phyloP scores from a whole-genome alignment of 2,797 vertebrate species.

The Tauraco hartlaubi region DNA sequence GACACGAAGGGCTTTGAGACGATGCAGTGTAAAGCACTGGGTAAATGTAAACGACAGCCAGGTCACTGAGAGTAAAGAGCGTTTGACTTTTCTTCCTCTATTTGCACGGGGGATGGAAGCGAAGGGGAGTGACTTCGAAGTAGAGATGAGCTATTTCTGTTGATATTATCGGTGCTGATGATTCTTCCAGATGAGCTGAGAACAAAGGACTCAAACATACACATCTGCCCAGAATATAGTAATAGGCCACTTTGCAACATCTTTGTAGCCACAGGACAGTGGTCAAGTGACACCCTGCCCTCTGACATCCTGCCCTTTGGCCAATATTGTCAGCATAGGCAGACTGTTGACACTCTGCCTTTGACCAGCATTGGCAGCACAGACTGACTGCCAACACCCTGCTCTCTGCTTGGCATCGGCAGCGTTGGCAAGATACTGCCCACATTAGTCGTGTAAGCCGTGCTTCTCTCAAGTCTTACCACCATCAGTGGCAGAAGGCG shows the following conservation, averaged over 20 bases:
- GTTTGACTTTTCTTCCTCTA: background rate
- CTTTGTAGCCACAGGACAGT: background rate
- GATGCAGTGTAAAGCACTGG: background rate
- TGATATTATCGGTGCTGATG: background rate
- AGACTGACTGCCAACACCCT: background rate
- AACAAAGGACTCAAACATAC: background rate
- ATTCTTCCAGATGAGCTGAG: background rate
- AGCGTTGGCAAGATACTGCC: background rate
- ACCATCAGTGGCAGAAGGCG: accelerated
- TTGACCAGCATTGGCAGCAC: accelerated
- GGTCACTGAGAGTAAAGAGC: background rate
- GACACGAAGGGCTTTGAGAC: background rate
- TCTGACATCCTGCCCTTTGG: background rate
- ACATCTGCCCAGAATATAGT: background rate
- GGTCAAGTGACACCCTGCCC: background rate
- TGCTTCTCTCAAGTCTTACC: background rate
- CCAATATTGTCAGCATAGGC: accelerated
- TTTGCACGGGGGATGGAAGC: background rate
- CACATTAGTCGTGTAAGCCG: background rate
- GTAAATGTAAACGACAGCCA: background rate
- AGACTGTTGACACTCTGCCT: background rate
- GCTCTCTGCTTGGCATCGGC: background rate
- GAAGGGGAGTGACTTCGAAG: background rate
- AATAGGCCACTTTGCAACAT: background rate
- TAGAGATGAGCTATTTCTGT: background rate